phyloP scores from a whole-genome alignment of 2,797 vertebrate genomes.

The Melopsittacus undulatus region DNA sequence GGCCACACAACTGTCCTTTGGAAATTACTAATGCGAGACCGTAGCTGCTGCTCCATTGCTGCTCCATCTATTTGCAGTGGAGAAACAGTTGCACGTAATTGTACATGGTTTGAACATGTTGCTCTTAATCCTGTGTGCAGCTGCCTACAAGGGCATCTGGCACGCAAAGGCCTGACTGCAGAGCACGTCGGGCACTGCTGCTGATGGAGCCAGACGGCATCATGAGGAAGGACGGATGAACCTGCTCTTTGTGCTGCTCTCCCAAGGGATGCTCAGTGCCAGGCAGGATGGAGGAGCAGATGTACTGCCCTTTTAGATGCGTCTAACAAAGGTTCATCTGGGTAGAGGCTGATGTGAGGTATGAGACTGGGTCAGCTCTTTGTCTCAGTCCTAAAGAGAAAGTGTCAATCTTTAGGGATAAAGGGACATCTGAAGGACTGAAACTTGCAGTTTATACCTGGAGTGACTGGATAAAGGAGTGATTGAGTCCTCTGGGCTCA shows the following conservation, averaged over 20 bases:
- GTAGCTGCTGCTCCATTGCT: neutral
- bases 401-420: neutral
- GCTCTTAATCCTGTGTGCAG: neutral
- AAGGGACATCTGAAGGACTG: neutral
- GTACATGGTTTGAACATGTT: neutral
- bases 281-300: neutral
- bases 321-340: neutral
- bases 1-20: constrained; percentile 6
- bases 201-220: accelerated
- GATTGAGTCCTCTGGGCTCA: neutral
- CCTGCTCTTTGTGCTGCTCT: neutral
- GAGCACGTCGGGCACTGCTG: neutral
- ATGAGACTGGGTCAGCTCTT: neutral
- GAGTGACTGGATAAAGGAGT: neutral
- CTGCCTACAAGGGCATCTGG: neutral
- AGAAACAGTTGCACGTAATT: neutral
- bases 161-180: neutral
- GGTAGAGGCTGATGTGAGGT: neutral
- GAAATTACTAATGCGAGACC: neutral
- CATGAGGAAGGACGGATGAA: neutral
- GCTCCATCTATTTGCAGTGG: neutral
- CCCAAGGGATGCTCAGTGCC: neutral
- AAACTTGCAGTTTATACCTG: neutral
- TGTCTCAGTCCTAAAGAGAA: neutral
- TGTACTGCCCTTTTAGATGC: neutral